Base-by-base conservation (phyloP, 2,797 vertebrate species). In the Eleutherodactylus coqui region DNA sequence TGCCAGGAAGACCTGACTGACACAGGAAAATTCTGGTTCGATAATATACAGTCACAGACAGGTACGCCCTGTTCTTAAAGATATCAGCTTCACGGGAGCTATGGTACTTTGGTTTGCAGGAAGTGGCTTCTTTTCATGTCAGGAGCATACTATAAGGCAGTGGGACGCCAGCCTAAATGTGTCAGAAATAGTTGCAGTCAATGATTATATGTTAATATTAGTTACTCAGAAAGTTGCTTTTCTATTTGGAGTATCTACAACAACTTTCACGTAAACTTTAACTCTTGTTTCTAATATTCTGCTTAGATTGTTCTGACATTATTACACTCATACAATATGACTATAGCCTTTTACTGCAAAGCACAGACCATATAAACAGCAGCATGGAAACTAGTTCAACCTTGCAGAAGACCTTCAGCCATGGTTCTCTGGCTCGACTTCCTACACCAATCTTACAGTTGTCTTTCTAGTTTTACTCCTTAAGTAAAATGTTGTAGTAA, bases 401-500 rank as follows among this genome's bases (percentile, higher is more conserved):
- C 19, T 47, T 27, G 32, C n/a, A 75, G 1, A 47, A 47, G 16
- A 47, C 49, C 43, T 41, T 45, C 5, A 27, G 24, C 72, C 17
- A 51, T 49, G 47, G 27, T 45, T 29, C 9, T 17, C 17, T 5
- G n/a, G 27, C 3, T 49, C 6, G 17, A 51, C 29, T 49, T 75
- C 32, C 7, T 32, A 49, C 17, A 51, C 27, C 27, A 51, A 32
- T 51, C 17, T 29, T 55, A 41, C 6, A n/a, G 8, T 58, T 58
- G 19, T 34, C 47, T n/a, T 77, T 55, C 43, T 47, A 34, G 62
- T 34, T 49, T 75, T 51, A 32, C 13, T 32, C 17, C 27, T 62
- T 47, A 79, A n/a, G 49, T 69, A 36, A 45, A 82, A 32, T 75
- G 43, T 38, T 38, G 29, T 43, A 51, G 29, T 49, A 29, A 81